These are phyloP conservation scores for Leptinotarsa haldemani DNA, from an alignment of 2,888 invertebrate genomes.

Conservation along the genomic window DNA sequence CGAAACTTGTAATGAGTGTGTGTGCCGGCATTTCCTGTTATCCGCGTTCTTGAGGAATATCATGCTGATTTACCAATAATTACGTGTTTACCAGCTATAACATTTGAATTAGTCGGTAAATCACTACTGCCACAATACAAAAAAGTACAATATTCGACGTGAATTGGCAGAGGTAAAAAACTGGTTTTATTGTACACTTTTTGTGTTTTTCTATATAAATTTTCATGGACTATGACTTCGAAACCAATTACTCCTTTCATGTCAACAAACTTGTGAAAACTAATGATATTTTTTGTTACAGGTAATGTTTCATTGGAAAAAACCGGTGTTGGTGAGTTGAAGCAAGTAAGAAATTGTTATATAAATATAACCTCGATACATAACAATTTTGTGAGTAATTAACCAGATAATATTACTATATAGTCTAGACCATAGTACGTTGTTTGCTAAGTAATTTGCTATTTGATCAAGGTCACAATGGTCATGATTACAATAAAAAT, in stretches of 20 bases:
- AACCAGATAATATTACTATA: no score
- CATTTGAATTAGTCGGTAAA: slow-evolving; percentile 18
- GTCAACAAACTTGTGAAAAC: slow-evolving; percentile 4
- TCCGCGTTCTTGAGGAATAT: slow-evolving; percentile 36
- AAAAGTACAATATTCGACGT: not conserved
- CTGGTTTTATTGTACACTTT: not conserved
- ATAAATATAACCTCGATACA: not conserved
- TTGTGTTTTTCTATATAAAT: not conserved
- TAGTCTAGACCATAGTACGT: no score
- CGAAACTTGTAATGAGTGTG: slow-evolving; percentile 23
- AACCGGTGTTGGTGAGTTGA: not conserved
- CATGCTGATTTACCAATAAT: slow-evolving; percentile 33
- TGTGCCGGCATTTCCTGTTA: slow-evolving; percentile 37
- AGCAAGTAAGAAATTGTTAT: not conserved
- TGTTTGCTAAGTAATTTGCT: no score
- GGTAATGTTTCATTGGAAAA: slow-evolving; percentile 9
- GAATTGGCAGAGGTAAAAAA: not conserved
- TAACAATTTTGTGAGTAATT: no score
- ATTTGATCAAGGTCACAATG: no score
- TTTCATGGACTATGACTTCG: not conserved
- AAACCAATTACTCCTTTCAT: not conserved
- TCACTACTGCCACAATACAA: slow-evolving; percentile 8
- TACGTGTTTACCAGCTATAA: slow-evolving; percentile 28
- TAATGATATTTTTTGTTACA: slow-evolving; percentile 17
- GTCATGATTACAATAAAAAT: no score